A percentile compares a stretch with the other conserved stretches of the same genome.
phyloP scores from a whole-genome alignment of 2,888 invertebrate species.

The Nemotelus nigrinus region DNA sequence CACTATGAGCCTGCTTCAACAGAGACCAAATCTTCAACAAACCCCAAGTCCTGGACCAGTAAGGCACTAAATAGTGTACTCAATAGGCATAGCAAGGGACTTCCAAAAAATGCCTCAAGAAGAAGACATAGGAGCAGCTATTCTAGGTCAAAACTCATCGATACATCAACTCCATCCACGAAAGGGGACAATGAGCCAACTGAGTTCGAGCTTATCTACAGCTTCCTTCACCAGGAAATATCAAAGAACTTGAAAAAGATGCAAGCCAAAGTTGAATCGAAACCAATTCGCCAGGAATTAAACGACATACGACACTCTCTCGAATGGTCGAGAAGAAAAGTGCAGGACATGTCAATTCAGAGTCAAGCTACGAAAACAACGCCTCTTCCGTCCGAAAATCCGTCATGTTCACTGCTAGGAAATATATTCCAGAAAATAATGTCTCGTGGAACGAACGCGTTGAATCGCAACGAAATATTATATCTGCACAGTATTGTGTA shows the following conservation, averaged over 20 bases:
- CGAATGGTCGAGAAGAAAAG: not conserved
- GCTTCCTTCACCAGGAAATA: not conserved
- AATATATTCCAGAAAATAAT: not conserved
- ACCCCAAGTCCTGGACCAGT: no score
- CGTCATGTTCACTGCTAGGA: not conserved
- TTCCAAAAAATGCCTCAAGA: no score
- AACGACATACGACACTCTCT: not conserved
- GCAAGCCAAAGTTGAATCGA: not conserved
- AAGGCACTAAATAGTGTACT: no score
- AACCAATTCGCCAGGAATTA: not conserved
- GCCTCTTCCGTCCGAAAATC: not conserved
- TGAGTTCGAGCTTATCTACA: not conserved
- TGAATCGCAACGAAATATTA: not conserved
- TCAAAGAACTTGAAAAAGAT: not conserved
- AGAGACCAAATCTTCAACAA: no score
- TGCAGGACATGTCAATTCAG: not conserved
- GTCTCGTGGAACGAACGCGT: not conserved
- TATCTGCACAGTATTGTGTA: slow-evolving; percentile 4
- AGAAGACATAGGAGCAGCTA: no score
- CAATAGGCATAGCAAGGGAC: no score
- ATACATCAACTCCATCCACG: no score
- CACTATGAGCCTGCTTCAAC: no score
- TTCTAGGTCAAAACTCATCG: no score
- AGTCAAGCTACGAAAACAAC: not conserved
- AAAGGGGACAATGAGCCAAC: no score